Evolutionary conservation across 35 echinoderm and acorn worm species (phyloP), one percentile per base, ranked within the genome.

Genomic region (Lytechinus pictus): DNA sequence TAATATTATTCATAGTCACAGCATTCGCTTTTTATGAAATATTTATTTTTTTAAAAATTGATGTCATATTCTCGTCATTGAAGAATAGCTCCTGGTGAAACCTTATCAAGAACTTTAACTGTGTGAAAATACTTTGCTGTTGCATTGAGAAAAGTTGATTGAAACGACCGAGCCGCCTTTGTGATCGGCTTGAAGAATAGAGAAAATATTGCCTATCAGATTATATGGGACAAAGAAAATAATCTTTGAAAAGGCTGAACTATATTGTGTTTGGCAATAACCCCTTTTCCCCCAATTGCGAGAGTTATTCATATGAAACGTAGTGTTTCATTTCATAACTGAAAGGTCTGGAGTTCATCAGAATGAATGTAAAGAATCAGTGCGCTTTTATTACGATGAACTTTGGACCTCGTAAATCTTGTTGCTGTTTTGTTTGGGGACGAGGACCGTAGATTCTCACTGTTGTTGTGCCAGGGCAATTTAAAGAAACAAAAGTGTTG

Each of bases 301-400:
- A 24, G 66, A 79, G 66, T 79, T 79, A 79, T 79, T 79, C 66
- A 79, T 6, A n/a, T 79, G 66, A 79, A 79, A 79, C 66, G 16
- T 79, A 79, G 66, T 79, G 66, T 79, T 79, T 79, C 66, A 79
- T 79, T 79, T 79, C 66, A 79, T 79, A 79, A 79, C 66, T 79
- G 66, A 79, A 79, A 79, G 66, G 66, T 79, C 66, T 79, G n/a
- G 66, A 79, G 66, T 79, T 79, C 66, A 79, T 5, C 66, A 6
- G 66, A 79, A 79, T 24, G 66, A 79, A 79, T n/a, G n/a, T 79
- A 79, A 79, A 79, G 66, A 79, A 79, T 79, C 66, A 79, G 66
- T 79, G 66, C 8, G 66, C 66, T 79, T 79, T 79, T 79, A 79
- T 79, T 79, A 79, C 66, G 3, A 7, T 79, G 66, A 79, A 79